phyloP scores from a whole-genome alignment of 2,797 vertebrate species.

The Rhabdophis nuchalis region DNA sequence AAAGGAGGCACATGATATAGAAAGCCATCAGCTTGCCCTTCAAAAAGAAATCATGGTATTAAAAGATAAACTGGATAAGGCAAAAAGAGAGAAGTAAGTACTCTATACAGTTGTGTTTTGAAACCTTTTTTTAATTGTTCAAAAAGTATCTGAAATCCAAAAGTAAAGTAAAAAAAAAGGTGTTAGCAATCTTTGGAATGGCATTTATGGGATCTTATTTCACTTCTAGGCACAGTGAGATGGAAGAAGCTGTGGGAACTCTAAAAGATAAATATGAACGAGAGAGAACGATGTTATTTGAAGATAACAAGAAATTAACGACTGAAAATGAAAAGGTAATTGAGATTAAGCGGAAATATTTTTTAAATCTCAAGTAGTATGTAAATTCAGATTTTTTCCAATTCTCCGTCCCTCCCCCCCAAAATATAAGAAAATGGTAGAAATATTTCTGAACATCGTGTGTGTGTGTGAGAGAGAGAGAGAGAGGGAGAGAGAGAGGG shows the following conservation, averaged over 20 bases:
- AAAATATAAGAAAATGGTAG: not conserved
- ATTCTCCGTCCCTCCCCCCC: too few relatives aligned
- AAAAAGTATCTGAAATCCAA: not conserved
- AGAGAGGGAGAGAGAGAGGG: too few relatives aligned
- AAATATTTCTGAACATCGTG: not conserved
- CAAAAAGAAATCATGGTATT: slow-evolving; percentile 87
- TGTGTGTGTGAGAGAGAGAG: too few relatives aligned
- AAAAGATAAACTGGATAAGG: slow-evolving; percentile 88
- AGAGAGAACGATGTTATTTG: slow-evolving; percentile 80
- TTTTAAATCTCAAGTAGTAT: not conserved
- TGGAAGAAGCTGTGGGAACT: slow-evolving; percentile 81
- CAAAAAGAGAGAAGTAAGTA: slow-evolving; percentile 83
- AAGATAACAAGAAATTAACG: slow-evolving; percentile 87
- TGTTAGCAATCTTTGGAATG: not conserved
- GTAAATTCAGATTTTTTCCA: not conserved
- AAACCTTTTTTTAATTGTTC: not conserved
- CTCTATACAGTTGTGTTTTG: not conserved
- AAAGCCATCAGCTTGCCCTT: slow-evolving; percentile 82
- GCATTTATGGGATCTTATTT: slow-evolving; percentile 22
- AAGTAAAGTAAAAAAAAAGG: not conserved
- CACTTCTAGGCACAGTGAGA: slow-evolving; percentile 78
- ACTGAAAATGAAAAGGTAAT: slow-evolving; percentile 86
- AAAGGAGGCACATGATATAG: slow-evolving; percentile 89
- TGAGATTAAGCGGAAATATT: not conserved
- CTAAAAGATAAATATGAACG: slow-evolving; percentile 86